Evolutionary conservation across 2,113 vertebrate species (phyloP), one percentile per base, ranked within the genome.

Genomic region (Amia ocellicauda): DNA sequence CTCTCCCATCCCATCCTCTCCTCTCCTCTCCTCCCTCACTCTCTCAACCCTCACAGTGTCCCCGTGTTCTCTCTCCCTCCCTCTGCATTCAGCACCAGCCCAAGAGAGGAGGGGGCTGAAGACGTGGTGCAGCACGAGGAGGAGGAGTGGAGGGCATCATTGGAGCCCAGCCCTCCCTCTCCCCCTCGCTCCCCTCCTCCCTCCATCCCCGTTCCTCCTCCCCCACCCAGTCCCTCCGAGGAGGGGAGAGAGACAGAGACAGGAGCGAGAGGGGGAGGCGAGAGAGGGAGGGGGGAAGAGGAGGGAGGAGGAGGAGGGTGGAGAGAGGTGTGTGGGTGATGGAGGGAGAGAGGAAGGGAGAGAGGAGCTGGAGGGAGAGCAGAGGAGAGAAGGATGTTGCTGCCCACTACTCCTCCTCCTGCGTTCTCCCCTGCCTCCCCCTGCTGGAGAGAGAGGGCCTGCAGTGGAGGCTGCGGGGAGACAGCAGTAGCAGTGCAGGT

Each of bases 151-250:
- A 51, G 49, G 19, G 49, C 10, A 51, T 10, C 49, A n/a, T 51
- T 22, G 24, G 19, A 51, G 24, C 31, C 56, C 24, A 20, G 9
- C 23, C 58, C n/a, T n/a, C n/a, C n/a, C n/a, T n/a, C n/a, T n/a
- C n/a, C n/a, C n/a, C n/a, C n/a, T n/a, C n/a, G 19, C 40, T 54
- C 70, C 50, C 65, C 71, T 42, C 71, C 74, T 80, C 75, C 26
- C 69, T 69, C 78, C 80, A 79, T 58, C 72, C 67, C 72, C 74
- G 74, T 31, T 74, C 76, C 62, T 76, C 59, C 24, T 40, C 79
- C 14, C 76, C 81, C 16, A 73, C 66, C 36, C 81, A 82, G 70
- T 81, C 83, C 74, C 86, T 84, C 68, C 81, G 84, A 63, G 83
- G 78, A 66, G 73, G 80, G 78, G 77, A 76, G 63, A 49, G 64